Percentiles rank a stretch among this genome's conserved stretches.
Conservation (phyloP, 2,797 vertebrate genomes). For the Lacerta bilineata region DNA sequence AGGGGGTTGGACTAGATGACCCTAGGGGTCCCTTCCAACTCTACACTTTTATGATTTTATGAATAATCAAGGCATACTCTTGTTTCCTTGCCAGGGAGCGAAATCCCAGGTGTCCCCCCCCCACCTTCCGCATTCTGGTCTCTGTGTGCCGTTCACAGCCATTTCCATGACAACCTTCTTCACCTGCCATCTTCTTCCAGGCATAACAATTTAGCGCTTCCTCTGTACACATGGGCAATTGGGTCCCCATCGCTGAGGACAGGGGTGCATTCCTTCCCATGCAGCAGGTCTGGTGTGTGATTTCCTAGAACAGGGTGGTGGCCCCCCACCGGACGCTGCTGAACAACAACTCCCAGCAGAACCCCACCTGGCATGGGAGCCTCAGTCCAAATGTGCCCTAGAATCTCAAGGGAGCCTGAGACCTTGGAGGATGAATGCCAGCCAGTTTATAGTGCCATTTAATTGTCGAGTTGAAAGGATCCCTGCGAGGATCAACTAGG, state of each 20-base stretch:
- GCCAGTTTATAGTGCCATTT: no score
- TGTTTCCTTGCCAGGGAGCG: neutral
- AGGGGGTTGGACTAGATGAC: no score
- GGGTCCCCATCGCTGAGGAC: neutral
- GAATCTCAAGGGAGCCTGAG: neutral
- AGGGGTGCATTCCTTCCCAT: neutral
- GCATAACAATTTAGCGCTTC: neutral
- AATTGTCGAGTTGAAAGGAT: no score
- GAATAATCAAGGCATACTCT: neutral
- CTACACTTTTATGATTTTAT: no score
- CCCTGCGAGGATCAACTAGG: no score
- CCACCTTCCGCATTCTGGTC: slow-evolving; percentile 2
- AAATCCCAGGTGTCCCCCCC: neutral
- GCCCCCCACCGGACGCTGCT: neutral
- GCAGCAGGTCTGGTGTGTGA: no score
- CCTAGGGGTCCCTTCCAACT: no score
- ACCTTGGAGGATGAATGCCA: no score
- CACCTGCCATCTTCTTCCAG: neutral
- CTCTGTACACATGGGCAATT: neutral
- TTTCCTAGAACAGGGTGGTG: no score
- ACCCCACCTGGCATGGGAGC: no score
- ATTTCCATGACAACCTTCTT: slow-evolving; percentile 9
- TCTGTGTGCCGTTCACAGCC: neutral
- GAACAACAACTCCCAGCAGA: no score
- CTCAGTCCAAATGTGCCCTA: no score